Conservation (phyloP, 1,140 invertebrate genomes). For the Archivesica marissinica region DNA sequence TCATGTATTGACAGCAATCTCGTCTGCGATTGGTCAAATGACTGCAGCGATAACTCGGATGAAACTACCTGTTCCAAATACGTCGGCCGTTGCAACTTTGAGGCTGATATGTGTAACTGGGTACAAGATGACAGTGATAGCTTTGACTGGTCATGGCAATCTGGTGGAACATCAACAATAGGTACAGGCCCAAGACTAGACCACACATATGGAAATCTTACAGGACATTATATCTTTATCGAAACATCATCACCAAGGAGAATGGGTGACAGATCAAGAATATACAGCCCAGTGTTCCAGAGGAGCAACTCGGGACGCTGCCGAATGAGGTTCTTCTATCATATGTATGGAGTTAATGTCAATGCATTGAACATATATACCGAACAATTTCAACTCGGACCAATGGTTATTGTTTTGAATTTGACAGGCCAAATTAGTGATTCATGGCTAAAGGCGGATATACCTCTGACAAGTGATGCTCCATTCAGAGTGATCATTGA, state of each 20-base stretch:
- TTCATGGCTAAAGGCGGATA: conserved; percentile 66
- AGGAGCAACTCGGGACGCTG: conserved; percentile 63
- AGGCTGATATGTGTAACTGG: conserved; percentile 77
- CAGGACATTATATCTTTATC: conserved; percentile 91
- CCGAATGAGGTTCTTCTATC: conserved; percentile 83
- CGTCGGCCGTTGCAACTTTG: conserved; percentile 77
- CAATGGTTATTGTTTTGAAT: conserved; percentile 63
- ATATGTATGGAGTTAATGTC: conserved; percentile 80
- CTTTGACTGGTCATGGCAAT: conserved; percentile 77
- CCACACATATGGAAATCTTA: conserved; percentile 76
- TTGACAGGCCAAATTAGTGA: conserved; percentile 67
- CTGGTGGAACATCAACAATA: conserved; percentile 70
- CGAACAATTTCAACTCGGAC: conserved; percentile 69
- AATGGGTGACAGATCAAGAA: conserved; percentile 89
- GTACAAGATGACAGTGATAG: conserved; percentile 76
- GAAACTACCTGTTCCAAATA: conserved; percentile 71
- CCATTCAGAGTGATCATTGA: conserved; percentile 80
- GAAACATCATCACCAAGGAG: conserved; percentile 88
- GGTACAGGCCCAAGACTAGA: conserved; percentile 78
- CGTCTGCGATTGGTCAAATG: conserved; percentile 77
- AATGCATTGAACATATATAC: conserved; percentile 77
- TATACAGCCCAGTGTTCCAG: conserved; percentile 82
- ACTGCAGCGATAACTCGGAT: conserved; percentile 79
- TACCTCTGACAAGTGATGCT: conserved; percentile 67
- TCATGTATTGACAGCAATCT: conserved; percentile 71